Evolutionary conservation across 2,797 vertebrate species (phyloP).

Genomic region (Anguilla anguilla): DNA sequence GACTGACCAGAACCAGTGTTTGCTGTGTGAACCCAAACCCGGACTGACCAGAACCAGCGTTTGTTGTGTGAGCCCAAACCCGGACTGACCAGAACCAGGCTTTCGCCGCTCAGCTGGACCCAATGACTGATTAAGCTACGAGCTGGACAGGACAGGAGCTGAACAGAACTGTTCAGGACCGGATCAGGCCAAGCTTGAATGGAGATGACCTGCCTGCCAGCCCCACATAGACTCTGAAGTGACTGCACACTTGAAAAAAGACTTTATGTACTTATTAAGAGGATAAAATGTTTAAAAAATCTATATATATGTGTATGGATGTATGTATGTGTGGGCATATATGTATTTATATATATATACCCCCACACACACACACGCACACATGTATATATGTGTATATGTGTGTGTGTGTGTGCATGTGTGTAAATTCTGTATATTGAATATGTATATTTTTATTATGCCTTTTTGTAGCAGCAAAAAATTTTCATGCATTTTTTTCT

Average conservation of each 20-base stretch:
- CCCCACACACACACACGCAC: too few species aligned
- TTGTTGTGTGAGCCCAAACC: conserved; percentile 67
- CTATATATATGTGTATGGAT: neutral
- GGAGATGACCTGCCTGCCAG: conserved; percentile 28
- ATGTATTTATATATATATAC: too few species aligned
- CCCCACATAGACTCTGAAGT: conserved; percentile 55
- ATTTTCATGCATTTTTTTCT: conserved; percentile 44
- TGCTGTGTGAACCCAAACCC: too few species aligned
- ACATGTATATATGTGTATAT: too few species aligned
- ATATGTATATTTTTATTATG: conserved; percentile 69
- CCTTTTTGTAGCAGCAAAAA: conserved; percentile 57
- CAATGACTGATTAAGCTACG: conserved; percentile 59
- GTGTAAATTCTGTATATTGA: conserved; percentile 66
- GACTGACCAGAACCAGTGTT: conserved; percentile 31
- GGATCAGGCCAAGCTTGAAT: conserved; percentile 44
- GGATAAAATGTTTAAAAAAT: conserved; percentile 42
- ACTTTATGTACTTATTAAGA: conserved; percentile 57
- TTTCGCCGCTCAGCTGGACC: conserved; percentile 53
- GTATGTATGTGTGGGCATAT: too few species aligned
- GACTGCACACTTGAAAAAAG: conserved; percentile 51
- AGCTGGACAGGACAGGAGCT: conserved; percentile 58
- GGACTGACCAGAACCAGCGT: too few species aligned
- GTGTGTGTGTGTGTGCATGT: neutral
- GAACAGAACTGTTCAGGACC: neutral
- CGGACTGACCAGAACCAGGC: conserved; percentile 38